Evolutionary conservation across 2,888 invertebrate species (phyloP).

Genomic region (Dichetophora obliterata): DNA sequence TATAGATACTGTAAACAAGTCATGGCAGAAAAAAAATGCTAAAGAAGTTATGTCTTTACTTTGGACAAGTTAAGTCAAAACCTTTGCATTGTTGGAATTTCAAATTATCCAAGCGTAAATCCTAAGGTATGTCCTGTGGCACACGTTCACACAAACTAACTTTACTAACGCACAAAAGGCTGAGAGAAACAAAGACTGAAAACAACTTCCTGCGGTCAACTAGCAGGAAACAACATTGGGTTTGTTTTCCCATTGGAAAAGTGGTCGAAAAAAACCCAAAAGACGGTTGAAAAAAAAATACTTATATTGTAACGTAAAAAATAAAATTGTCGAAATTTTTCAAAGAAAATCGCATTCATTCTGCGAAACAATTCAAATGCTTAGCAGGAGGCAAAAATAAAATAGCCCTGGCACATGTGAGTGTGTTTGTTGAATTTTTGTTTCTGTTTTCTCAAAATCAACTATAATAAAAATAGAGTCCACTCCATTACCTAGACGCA

Average conservation of each 20-base stretch:
- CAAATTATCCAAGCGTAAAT: conserved; percentile 38
- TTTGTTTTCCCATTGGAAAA: neutral
- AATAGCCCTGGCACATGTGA: neutral
- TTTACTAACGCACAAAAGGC: neutral
- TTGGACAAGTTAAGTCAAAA: conserved; percentile 6
- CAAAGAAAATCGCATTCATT: conserved; percentile 13
- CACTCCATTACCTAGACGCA: conserved; percentile 63
- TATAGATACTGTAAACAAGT: neutral
- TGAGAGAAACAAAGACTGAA: neutral
- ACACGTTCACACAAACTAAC: conserved; percentile 31
- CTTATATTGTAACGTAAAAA: conserved; percentile 28
- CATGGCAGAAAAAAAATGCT: neutral
- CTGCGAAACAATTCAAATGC: conserved; percentile 32
- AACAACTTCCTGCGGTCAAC: conserved; percentile 29
- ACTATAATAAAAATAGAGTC: conserved; percentile 62
- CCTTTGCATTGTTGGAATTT: conserved; percentile 19
- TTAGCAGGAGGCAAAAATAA: neutral
- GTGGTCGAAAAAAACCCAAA: neutral
- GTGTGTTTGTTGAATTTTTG: neutral
- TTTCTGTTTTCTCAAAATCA: conserved; percentile 45
- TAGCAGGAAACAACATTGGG: neutral
- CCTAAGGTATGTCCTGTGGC: conserved; percentile 19
- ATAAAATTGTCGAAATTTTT: conserved; percentile 38
- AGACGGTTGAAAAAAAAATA: conserved; percentile 1
- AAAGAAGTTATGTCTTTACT: conserved; percentile 30